Percentiles rank a stretch among this genome's conserved stretches.
phyloP scores from a whole-genome alignment of 2,797 vertebrate species.

The Sebastes alutus region DNA sequence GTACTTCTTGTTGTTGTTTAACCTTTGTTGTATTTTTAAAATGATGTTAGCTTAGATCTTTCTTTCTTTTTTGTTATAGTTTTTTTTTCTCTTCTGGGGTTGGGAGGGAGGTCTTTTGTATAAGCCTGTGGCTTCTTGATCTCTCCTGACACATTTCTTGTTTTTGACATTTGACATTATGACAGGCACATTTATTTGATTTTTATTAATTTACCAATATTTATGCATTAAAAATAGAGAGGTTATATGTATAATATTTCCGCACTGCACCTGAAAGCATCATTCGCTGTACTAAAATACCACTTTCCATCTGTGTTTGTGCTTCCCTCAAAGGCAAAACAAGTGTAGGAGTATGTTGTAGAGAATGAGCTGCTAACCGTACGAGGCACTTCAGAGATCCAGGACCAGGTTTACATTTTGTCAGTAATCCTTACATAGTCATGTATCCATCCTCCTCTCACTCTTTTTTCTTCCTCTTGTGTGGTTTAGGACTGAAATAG shows the following conservation, averaged over 20 bases:
- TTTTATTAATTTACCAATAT: not conserved
- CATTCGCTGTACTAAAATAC: not conserved
- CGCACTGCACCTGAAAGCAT: not conserved
- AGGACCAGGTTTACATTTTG: not conserved
- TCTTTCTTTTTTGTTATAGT: too few relatives aligned
- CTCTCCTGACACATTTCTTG: too few relatives aligned
- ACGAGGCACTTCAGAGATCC: not conserved
- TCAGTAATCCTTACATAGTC: not conserved
- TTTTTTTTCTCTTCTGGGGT: too few relatives aligned
- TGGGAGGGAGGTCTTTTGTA: too few relatives aligned
- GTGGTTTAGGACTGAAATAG: slow-evolving; percentile 69
- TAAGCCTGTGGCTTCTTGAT: too few relatives aligned
- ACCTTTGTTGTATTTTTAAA: too few relatives aligned
- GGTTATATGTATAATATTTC: not conserved
- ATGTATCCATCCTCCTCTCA: not conserved
- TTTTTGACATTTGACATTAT: not conserved
- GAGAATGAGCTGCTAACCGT: fast-evolving
- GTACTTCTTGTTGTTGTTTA: too few relatives aligned
- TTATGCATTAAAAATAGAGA: not conserved
- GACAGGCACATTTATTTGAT: not conserved
- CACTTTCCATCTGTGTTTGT: not conserved
- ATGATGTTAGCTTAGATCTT: too few relatives aligned
- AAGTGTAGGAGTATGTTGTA: not conserved
- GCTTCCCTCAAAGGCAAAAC: not conserved
- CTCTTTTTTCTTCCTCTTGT: not conserved